Base-by-base conservation (phyloP, 2,797 vertebrate genomes). In the Carduelis carduelis region DNA sequence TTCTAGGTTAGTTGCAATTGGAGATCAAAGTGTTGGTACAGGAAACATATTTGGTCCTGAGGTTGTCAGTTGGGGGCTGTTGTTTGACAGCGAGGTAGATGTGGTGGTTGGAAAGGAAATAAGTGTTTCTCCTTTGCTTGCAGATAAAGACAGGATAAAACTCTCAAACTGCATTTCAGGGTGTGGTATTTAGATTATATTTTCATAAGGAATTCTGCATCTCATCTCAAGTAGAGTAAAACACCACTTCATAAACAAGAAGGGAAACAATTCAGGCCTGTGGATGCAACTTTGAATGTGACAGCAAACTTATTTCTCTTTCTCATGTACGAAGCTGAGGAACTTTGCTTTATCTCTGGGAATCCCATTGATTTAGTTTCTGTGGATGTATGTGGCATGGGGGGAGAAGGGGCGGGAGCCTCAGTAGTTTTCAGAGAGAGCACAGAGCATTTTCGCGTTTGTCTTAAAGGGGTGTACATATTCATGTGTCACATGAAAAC, bases 11-110 rank as follows among this genome's bases (percentile, higher is more conserved):
- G 95, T 90, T 96, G 97, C 93, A 97, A 97, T 94, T 96, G 86
- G 95, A 97, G 97, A 97, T 97, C 96, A 97, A 97, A 98, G 95
- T 82, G 70, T 27, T 83, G 68, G 88, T 83, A 90, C 96, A 93
- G 84, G 95, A 96, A 96, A 95, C 89, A 61, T 95, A 94, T 95
- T 96, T 97, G 87, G 87, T 89, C 78, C 90, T 82, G 89, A 96
- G 86, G 53, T 94, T 94, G 94, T 97, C 92, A 76, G 65, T 37
- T 83, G 85, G 93, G 93, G 83, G 70, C 80, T 92, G 72, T 56
- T 93, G 61, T 96, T 96, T 91, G 70, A 69, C 74, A 91, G 37
- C 4, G 26, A 93, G 65, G 46, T 41, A 65, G 91, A 79, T 0
- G 2, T 49, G 44, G 47, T 72, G 20, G 17, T 63, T 93, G 83